These are phyloP conservation scores for Drosophila yakuba DNA, from an alignment of 1,140 invertebrate species.

Conservation along the genomic window DNA sequence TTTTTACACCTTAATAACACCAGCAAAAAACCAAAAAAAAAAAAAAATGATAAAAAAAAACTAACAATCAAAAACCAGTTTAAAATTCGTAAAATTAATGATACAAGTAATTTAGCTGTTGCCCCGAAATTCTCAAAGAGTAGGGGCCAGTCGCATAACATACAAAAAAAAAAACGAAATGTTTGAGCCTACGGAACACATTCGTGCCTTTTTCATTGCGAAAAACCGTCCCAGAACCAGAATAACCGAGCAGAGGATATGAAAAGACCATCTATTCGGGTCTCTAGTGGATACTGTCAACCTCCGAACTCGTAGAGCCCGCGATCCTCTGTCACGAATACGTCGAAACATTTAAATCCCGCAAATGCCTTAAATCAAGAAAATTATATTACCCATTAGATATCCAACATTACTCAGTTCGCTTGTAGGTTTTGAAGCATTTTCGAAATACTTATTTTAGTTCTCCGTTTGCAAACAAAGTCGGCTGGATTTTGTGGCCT, in stretches of 20 bases:
- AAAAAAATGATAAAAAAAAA: constrained; percentile 9
- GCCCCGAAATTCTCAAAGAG: constrained; percentile 65
- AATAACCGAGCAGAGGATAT: constrained; percentile 23
- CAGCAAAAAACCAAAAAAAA: constrained; percentile 24
- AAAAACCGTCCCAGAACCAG: constrained; percentile 74
- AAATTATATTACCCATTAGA: constrained; percentile 75
- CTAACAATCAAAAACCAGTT: constrained; percentile 52
- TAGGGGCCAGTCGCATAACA: constrained; percentile 49
- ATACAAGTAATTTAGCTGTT: constrained; percentile 45
- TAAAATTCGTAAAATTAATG: constrained; percentile 56
- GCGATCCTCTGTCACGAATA: constrained; percentile 46
- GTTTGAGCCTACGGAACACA: constrained; percentile 62
- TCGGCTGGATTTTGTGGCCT: constrained; percentile 37
- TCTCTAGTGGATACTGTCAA: background rate
- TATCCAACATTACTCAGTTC: constrained; percentile 43
- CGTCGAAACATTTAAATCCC: constrained; percentile 59
- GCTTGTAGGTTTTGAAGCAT: constrained; percentile 63
- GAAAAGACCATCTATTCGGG: constrained; percentile 4
- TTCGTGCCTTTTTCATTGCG: constrained; percentile 80
- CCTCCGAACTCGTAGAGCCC: background rate
- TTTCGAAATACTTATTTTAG: constrained; percentile 36
- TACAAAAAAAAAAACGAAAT: constrained; percentile 41
- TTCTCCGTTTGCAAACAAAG: constrained; percentile 45
- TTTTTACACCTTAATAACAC: constrained; percentile 61
- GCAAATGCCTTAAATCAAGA: constrained; percentile 69